These are phyloP conservation scores for Homalodisca vitripennis DNA, from an alignment of 1,140 invertebrate species.

Conservation along the genomic window DNA sequence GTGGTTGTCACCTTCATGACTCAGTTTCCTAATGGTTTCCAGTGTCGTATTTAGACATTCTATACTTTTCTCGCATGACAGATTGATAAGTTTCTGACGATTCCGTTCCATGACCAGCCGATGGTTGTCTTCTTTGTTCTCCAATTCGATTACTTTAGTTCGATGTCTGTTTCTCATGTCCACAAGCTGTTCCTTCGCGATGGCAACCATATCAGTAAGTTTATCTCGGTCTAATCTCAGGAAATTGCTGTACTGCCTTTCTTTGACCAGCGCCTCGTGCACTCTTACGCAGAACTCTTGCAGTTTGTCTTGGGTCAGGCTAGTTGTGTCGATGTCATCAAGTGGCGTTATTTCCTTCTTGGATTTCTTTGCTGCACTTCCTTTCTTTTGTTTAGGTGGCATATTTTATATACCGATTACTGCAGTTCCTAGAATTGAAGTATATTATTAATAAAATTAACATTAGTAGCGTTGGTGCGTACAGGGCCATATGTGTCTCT, in stretches of 20 bases:
- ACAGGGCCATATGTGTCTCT: no score
- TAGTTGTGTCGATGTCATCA: background rate
- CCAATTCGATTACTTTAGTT: background rate
- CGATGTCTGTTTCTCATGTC: background rate
- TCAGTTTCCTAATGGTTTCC: background rate
- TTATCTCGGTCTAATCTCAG: slow-evolving; percentile 3
- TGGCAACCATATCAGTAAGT: background rate
- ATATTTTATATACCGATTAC: no score
- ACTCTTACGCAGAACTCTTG: background rate
- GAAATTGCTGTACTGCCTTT: background rate
- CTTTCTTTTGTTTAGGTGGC: background rate
- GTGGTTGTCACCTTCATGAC: background rate
- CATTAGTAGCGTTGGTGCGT: no score
- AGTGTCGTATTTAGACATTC: background rate
- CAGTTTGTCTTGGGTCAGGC: background rate
- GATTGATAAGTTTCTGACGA: background rate
- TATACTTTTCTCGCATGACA: background rate
- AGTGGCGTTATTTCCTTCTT: background rate
- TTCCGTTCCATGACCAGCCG: background rate
- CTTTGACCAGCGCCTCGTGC: background rate
- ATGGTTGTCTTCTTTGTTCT: background rate
- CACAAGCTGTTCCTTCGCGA: background rate
- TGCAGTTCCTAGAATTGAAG: no score
- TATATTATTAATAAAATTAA: no score
- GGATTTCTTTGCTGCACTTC: background rate